Evolutionary conservation across 2,797 vertebrate genomes (phyloP).

Genomic region (Neopelma chrysocephalum): DNA sequence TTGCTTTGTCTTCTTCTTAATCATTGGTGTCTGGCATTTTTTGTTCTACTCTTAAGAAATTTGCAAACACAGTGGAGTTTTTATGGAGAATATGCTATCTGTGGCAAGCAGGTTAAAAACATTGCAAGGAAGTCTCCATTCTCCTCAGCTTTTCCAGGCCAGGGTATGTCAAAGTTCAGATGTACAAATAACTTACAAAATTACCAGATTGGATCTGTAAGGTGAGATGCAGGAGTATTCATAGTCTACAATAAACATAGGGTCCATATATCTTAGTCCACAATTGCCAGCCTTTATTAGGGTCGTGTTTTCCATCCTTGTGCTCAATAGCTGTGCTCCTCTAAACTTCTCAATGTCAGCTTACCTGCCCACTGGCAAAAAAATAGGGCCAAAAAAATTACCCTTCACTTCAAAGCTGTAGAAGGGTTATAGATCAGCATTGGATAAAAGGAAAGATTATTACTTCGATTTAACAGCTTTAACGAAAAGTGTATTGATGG

Average conservation of each 20-base stretch:
- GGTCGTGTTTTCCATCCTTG: not conserved
- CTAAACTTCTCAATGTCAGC: conserved; percentile 8
- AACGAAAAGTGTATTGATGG: not conserved
- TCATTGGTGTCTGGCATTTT: not conserved
- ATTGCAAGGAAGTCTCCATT: not conserved
- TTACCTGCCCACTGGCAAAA: not conserved
- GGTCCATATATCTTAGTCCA: not conserved
- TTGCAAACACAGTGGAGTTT: not conserved
- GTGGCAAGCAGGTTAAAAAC: not conserved
- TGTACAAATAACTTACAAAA: not conserved
- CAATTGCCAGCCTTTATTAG: not conserved
- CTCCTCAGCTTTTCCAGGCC: not conserved
- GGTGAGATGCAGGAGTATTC: not conserved
- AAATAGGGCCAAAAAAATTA: not conserved
- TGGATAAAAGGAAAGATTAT: not conserved
- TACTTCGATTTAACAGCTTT: conserved; percentile 37
- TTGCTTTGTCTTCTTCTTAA: not conserved
- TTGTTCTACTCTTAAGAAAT: not conserved
- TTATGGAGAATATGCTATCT: not conserved
- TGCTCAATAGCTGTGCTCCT: not conserved
- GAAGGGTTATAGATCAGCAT: not conserved
- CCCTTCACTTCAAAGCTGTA: not conserved
- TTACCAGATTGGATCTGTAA: not conserved
- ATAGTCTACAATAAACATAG: not conserved
- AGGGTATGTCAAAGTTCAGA: not conserved